Base-by-base conservation (phyloP, 2,113 vertebrate species). In the Calidris pygmaea region DNA sequence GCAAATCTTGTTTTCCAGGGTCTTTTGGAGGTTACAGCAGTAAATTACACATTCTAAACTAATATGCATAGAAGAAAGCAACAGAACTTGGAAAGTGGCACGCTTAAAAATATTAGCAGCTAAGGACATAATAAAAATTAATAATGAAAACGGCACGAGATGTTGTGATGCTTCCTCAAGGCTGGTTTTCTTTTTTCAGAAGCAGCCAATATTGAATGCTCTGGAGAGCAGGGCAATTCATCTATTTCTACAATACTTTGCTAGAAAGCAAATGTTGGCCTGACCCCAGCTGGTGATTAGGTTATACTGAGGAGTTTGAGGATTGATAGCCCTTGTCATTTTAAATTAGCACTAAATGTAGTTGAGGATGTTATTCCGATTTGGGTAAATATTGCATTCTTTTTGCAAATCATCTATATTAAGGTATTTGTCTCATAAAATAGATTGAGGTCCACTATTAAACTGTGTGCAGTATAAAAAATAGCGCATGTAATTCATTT, bases 271-370 rank as follows among this genome's bases (percentile, higher is more conserved):
- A 96, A 97, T 94, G 95, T 96, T 96, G 93, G 92, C 96, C 96
- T 97, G 96, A 97, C 96, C 95, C 93, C 96, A 97, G 82, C 95
- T 97, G 96, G 96, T 84, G 88, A 97, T 96, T 93, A 93, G 93
- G 90, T 94, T 97, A 95, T 93, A 96, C 72, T 93, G 96, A 96
- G 90, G 73, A 83, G 29, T 66, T 3, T 90, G 79, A 96, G 79
- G 92, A 97, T 95, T 96, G 93, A 97, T 96, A 93, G 90, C 79
- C 90, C 88, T 68, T 93, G 96, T 95, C 96, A 90, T 94, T 94
- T 96, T 90, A 96, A 95, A 96, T 95, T 94, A 95, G 59, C 82
- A 84, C 72, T 94, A 90, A 95, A 94, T 75, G 79, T 37, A 95
- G 67, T 39, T 92, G 83, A 93, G 65, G 85, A 95, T 94, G 87